These are phyloP conservation scores for Enteromius mattozi DNA, from an alignment of 2,797 vertebrate species.

Conservation along the genomic window DNA sequence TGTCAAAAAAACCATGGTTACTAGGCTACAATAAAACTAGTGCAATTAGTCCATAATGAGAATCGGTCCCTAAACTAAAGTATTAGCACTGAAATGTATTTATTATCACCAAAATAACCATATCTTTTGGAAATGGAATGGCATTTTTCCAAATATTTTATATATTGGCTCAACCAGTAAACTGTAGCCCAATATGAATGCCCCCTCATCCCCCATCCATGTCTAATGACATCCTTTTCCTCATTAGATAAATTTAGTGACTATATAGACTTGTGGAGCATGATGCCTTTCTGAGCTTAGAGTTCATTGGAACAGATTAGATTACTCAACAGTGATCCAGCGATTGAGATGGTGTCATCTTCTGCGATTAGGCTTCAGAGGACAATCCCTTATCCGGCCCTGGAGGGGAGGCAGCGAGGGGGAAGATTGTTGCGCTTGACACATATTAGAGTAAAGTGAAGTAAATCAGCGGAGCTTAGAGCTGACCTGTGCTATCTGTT, in stretches of 20 bases:
- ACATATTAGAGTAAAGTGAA: conserved; percentile 42
- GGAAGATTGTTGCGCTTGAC: conserved; percentile 52
- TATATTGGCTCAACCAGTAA: conserved; percentile 1
- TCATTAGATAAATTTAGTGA: conserved; percentile 72
- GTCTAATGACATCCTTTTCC: conserved; percentile 34
- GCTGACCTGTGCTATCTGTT: conserved; percentile 55
- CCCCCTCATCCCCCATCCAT: conserved; percentile 27
- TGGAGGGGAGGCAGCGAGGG: conserved; percentile 51
- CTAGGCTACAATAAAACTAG: not conserved
- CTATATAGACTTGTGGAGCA: conserved; percentile 19
- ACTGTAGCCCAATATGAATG: conserved; percentile 7
- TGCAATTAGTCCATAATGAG: not conserved
- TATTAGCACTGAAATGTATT: not conserved
- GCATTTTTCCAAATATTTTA: not conserved
- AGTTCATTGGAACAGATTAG: conserved; percentile 57
- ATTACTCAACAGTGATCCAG: conserved; percentile 53
- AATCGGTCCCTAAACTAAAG: not conserved
- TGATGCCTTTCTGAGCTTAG: conserved; percentile 26
- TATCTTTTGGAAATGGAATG: not conserved
- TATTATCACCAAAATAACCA: not conserved
- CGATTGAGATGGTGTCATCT: conserved; percentile 53
- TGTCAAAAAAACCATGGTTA: no score
- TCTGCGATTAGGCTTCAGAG: conserved; percentile 44
- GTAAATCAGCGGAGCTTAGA: conserved; percentile 56
- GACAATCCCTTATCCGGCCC: conserved; percentile 40